These are phyloP conservation scores for Centroberyx gerrardi DNA, from an alignment of 2,797 vertebrate genomes.

Conservation along the genomic window DNA sequence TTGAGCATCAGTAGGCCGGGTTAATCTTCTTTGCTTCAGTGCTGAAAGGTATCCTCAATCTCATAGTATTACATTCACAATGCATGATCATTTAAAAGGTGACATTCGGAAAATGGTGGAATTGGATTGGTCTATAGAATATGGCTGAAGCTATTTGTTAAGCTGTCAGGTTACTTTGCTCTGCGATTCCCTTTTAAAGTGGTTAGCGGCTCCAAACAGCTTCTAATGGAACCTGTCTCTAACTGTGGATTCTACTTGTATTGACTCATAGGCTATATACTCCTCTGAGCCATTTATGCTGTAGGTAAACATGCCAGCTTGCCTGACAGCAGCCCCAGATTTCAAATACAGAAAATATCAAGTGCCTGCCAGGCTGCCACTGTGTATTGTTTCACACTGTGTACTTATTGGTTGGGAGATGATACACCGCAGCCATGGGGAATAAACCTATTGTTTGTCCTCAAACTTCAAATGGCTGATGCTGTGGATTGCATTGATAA, in stretches of 20 bases:
- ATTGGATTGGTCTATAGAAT: conserved; percentile 15
- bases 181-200: conserved; percentile 15
- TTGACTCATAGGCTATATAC: conserved; percentile 19
- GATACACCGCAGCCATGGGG: background rate
- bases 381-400: conserved; percentile 14
- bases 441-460: background rate
- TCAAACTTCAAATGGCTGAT: background rate
- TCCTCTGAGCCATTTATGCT: conserved; percentile 4
- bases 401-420: conserved; percentile 16
- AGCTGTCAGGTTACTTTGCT: conserved; percentile 3
- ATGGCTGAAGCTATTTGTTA: conserved; percentile 22
- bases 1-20: conserved; percentile 45
- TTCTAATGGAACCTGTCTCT: conserved; percentile 11
- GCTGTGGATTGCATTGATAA: background rate
- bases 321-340: conserved; percentile 32
- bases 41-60: conserved; percentile 42
- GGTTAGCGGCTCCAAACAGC: conserved; percentile 6
- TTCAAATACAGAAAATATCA: conserved; percentile 24
- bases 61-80: conserved; percentile 21
- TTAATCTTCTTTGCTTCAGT: conserved; percentile 61
- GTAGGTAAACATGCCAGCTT: conserved; percentile 23
- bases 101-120: conserved; percentile 39
- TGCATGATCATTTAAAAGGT: conserved; percentile 25
- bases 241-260: conserved; percentile 13
- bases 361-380: conserved; percentile 5